Conservation (phyloP, 2,797 vertebrate species). For the Ptychadena robeensis region DNA sequence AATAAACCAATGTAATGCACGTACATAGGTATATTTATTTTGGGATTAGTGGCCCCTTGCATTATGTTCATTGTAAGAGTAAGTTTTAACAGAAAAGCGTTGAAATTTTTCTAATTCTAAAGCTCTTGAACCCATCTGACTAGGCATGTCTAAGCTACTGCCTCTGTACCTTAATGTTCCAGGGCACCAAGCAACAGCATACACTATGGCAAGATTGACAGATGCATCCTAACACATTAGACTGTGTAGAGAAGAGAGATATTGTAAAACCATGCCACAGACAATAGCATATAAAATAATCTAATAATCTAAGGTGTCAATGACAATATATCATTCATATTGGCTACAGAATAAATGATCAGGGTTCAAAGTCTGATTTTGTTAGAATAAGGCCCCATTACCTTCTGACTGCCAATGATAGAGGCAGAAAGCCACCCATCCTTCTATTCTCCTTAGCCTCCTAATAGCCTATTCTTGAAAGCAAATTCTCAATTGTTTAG, state of each 20-base stretch:
- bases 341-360: background rate
- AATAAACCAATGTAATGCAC: too few relatives aligned
- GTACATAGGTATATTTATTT: background rate
- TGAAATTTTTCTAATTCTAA: conserved; percentile 21
- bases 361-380: background rate
- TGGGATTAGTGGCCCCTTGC: background rate
- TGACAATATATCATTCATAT: background rate
- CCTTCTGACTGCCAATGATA: background rate
- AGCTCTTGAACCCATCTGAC: background rate
- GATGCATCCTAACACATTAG: conserved; percentile 78
- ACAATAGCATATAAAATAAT: conserved; percentile 26
- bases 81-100: background rate
- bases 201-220: conserved; percentile 80
- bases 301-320: background rate
- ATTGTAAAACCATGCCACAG: conserved; percentile 66
- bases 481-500: too few relatives aligned
- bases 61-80: conserved; percentile 2
- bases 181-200: conserved; percentile 83
- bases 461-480: too few relatives aligned
- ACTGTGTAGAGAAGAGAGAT: conserved; percentile 75
- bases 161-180: conserved; percentile 81
- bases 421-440: too few relatives aligned
- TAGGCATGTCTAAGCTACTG: conserved; percentile 65
- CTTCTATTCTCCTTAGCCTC: too few relatives aligned
- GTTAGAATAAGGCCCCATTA: background rate